Percentiles rank a stretch among this genome's conserved stretches.
phyloP scores from a whole-genome alignment of 2,888 invertebrate genomes.

The Amiota minor region DNA sequence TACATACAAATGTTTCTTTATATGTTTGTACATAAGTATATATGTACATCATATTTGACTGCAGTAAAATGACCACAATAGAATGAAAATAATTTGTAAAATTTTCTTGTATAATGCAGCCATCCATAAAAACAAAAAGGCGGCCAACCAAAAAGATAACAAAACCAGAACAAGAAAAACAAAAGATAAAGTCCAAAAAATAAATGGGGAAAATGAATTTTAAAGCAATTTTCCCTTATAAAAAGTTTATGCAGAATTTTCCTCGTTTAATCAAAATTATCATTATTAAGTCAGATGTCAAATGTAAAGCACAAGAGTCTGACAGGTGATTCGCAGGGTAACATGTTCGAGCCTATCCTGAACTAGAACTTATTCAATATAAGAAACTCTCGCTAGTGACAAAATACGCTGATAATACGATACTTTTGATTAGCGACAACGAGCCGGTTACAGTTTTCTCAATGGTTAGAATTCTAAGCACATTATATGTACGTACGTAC shows the following conservation, averaged over 20 bases:
- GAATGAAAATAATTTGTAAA: constrained; percentile 7
- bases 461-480: too few species aligned
- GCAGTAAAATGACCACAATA: constrained; percentile 56
- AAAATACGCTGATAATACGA: too few species aligned
- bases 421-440: too few species aligned
- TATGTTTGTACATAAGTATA: not conserved
- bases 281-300: too few species aligned
- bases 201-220: constrained; percentile 59
- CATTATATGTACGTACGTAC: too few species aligned
- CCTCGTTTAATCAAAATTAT: not conserved
- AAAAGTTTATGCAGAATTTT: not conserved
- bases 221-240: not conserved
- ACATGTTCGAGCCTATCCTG: too few species aligned
- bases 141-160: not conserved
- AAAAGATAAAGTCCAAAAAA: constrained; percentile 52
- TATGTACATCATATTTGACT: constrained; percentile 6
- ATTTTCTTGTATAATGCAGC: constrained; percentile 27
- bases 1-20: constrained; percentile 5
- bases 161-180: constrained; percentile 7
- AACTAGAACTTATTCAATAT: too few species aligned
- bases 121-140: constrained; percentile 1
- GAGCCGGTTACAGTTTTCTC: too few species aligned
- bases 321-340: too few species aligned
- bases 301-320: too few species aligned
- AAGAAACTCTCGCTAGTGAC: too few species aligned